A percentile compares a stretch with the other conserved stretches of the same genome.
Evolutionary conservation across 1,140 invertebrate species (phyloP).

Genomic region (Monomorium pharaonis): DNA sequence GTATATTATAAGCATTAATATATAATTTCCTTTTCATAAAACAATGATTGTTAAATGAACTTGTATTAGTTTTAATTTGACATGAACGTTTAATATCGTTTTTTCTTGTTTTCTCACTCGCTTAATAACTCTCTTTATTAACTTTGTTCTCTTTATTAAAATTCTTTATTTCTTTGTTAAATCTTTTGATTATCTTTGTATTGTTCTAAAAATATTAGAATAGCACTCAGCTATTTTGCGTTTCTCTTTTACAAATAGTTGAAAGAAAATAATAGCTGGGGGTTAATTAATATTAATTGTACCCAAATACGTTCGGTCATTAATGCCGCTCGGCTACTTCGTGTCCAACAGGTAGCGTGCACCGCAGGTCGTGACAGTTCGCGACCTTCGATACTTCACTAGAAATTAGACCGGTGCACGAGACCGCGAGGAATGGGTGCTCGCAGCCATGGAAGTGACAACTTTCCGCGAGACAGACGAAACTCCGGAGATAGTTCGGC

Average conservation of each 20-base stretch:
- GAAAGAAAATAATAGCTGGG: neutral
- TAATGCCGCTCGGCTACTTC: neutral
- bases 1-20: no score
- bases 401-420: conserved; percentile 54
- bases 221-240: neutral
- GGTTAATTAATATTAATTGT: neutral
- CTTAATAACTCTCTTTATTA: neutral
- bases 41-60: no score
- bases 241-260: neutral
- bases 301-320: neutral
- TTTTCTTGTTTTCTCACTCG: no score
- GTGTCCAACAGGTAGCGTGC: conserved; percentile 47
- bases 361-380: conserved; percentile 9
- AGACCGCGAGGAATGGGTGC: conserved; percentile 50
- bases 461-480: conserved; percentile 51
- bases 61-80: no score
- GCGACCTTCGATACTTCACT: conserved; percentile 46
- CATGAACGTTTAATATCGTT: no score
- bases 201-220: neutral
- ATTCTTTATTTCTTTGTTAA: no score
- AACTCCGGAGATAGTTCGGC: conserved; percentile 57
- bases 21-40: no score
- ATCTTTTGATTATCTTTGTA: neutral
- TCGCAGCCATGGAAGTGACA: conserved; percentile 60
- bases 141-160: neutral